Percentiles rank a stretch among this genome's conserved stretches.
These are phyloP conservation scores for Torymus texanus DNA, from an alignment of 2,888 invertebrate species.

Conservation along the genomic window DNA sequence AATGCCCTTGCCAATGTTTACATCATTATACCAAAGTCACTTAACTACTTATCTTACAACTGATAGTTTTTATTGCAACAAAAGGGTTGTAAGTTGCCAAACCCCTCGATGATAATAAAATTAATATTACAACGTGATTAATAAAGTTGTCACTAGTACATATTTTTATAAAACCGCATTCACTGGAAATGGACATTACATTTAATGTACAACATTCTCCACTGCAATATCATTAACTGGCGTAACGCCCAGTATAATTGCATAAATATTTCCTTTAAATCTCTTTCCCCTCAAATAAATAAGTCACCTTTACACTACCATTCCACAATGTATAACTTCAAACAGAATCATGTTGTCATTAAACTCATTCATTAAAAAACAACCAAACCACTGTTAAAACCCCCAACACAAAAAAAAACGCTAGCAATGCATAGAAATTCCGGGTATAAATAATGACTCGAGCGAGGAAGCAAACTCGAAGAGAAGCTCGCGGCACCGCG, in stretches of 20 bases:
- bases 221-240: neutral
- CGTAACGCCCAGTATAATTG: neutral
- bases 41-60: neutral
- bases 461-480: neutral
- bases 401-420: too few relatives aligned
- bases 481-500: neutral
- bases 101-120: neutral
- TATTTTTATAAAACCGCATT: neutral
- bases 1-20: too few relatives aligned
- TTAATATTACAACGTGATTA: slow-evolving; percentile 10
- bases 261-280: slow-evolving; percentile 1
- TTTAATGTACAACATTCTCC: neutral
- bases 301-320: neutral
- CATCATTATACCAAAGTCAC: too few relatives aligned
- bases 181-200: neutral
- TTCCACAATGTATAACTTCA: too few relatives aligned
- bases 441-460: too few relatives aligned
- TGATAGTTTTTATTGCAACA: neutral
- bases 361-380: too few relatives aligned
- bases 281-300: neutral
- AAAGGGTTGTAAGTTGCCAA: neutral
- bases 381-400: too few relatives aligned
- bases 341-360: too few relatives aligned
- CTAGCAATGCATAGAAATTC: too few relatives aligned
- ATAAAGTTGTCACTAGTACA: slow-evolving; percentile 14